Conservation (phyloP, 2,113 vertebrate genomes). For the Piaya cayana region DNA sequence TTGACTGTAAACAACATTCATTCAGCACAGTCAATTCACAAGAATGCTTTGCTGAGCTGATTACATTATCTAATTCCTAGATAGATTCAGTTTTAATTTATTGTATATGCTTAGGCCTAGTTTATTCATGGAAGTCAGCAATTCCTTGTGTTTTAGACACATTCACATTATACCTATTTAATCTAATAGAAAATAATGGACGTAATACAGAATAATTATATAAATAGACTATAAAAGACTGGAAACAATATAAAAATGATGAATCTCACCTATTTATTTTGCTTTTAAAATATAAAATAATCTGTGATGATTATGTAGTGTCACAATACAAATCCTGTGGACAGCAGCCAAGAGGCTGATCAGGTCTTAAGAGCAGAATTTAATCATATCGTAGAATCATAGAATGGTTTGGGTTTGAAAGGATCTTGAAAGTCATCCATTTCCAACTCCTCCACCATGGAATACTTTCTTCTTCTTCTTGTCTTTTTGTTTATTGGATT, state of each 20-base stretch:
- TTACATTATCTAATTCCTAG: not conserved
- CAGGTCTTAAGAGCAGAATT: not conserved
- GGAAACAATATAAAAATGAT: not conserved
- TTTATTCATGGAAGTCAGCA: not conserved
- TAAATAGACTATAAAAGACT: not conserved
- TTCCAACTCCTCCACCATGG: no score
- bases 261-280: not conserved
- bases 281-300: not conserved
- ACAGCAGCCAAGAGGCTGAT: not conserved
- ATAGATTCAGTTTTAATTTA: not conserved
- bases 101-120: not conserved
- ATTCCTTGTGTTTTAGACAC: not conserved
- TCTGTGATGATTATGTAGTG: not conserved
- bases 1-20: not conserved
- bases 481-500: not conserved
- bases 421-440: no score
- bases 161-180: not conserved
- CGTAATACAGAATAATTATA: not conserved
- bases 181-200: not conserved
- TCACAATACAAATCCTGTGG: not conserved
- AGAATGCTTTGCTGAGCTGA: not conserved
- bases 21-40: not conserved
- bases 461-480: not conserved
- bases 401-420: no score
- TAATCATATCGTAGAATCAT: no score